Conservation (phyloP, 92 coral and sea anemone species). For the Phenganax subtilis region DNA sequence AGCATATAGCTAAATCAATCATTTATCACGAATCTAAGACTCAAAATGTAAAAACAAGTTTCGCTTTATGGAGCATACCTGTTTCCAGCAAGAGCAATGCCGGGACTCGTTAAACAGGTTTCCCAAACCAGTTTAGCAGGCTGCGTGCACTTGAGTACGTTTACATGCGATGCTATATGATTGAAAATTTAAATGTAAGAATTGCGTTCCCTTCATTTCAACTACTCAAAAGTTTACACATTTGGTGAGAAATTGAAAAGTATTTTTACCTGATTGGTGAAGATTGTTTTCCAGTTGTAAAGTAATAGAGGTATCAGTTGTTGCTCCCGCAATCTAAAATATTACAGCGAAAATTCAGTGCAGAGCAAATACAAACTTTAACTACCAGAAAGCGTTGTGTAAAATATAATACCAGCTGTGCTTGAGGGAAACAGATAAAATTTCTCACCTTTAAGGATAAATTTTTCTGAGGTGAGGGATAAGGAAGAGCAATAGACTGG, state of each 20-base stretch:
- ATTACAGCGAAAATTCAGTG: no score
- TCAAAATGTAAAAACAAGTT: no score
- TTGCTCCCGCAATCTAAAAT: slow-evolving; percentile 71
- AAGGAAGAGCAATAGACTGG: slow-evolving; percentile 79
- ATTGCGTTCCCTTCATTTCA: neutral
- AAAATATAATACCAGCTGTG: no score
- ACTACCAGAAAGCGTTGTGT: no score
- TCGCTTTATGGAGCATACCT: slow-evolving; percentile 46
- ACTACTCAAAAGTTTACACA: neutral
- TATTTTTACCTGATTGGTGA: slow-evolving; percentile 54
- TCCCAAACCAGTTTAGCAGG: slow-evolving; percentile 84
- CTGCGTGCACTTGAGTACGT: slow-evolving; percentile 68
- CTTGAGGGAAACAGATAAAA: neutral
- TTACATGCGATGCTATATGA: slow-evolving; percentile 61
- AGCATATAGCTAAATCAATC: no score
- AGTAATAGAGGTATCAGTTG: slow-evolving; percentile 59
- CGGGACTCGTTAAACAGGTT: slow-evolving; percentile 79
- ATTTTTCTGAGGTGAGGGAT: slow-evolving; percentile 70
- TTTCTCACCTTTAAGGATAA: slow-evolving; percentile 73
- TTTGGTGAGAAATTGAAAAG: neutral
- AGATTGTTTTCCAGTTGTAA: slow-evolving; percentile 85
- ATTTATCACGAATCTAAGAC: no score
- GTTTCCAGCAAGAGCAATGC: slow-evolving; percentile 91
- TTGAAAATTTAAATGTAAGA: slow-evolving; percentile 1
- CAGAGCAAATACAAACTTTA: no score